Conservation (phyloP, 1,140 invertebrate genomes). For the Aphidius ervi region DNA sequence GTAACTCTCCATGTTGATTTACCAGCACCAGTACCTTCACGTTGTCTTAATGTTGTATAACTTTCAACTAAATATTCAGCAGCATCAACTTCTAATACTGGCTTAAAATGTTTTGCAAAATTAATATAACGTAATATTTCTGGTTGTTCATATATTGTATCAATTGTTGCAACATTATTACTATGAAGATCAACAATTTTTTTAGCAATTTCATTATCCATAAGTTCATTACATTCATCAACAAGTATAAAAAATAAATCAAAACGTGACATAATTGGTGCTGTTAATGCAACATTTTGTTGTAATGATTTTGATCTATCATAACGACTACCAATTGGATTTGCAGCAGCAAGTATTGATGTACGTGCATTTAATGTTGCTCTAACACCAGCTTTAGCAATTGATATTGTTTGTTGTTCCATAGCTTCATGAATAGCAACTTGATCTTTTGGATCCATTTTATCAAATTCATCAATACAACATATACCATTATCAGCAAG, state of each 20-base stretch:
- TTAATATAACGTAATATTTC: slow-evolving; percentile 92
- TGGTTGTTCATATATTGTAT: slow-evolving; percentile 76
- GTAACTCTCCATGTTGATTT: slow-evolving; percentile 92
- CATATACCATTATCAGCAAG: slow-evolving; percentile 98
- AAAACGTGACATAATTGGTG: slow-evolving; percentile 99
- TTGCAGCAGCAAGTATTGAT: slow-evolving; percentile 96
- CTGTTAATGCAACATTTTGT: slow-evolving; percentile 89
- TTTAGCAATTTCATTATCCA: slow-evolving; percentile 93
- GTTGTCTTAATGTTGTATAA: slow-evolving; percentile 81
- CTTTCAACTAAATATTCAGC: slow-evolving; percentile 81
- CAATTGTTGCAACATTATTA: slow-evolving; percentile 69
- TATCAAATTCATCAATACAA: slow-evolving; percentile 99
- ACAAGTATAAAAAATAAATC: slow-evolving; percentile 98
- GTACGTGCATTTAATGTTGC: slow-evolving; percentile 97
- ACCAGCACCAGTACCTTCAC: slow-evolving; percentile 69
- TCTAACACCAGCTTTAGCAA: slow-evolving; percentile 97
- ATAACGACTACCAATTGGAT: slow-evolving; percentile 95
- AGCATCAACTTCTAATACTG: slow-evolving; percentile 81
- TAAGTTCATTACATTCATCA: slow-evolving; percentile 91
- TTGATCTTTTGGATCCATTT: slow-evolving; percentile 97
- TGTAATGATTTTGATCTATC: slow-evolving; percentile 91
- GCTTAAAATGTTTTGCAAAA: slow-evolving; percentile 95
- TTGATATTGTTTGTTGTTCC: slow-evolving; percentile 99
- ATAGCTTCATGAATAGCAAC: slow-evolving; percentile 99
- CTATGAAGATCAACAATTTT: slow-evolving; percentile 94